Evolutionary conservation across 2,888 invertebrate species (phyloP).

Genomic region (Oscheius sp.): DNA sequence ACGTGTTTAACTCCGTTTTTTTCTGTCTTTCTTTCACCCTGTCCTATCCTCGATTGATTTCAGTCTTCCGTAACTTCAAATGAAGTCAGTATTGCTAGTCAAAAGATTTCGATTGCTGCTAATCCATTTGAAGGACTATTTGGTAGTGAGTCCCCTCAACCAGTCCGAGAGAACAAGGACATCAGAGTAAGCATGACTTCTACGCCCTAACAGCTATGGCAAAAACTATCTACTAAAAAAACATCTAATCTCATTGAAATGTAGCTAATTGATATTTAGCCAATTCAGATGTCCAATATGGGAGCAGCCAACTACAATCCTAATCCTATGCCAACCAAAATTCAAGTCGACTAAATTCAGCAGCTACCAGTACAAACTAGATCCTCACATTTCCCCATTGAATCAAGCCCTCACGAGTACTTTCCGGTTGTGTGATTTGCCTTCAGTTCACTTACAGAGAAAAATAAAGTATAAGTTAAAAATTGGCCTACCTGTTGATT

Average conservation of each 20-base stretch:
- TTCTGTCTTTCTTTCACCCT: constrained; percentile 26
- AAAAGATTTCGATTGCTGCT: constrained; percentile 38
- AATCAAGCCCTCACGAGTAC: constrained; percentile 29
- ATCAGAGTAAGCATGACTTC: constrained; percentile 28
- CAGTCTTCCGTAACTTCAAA: not conserved
- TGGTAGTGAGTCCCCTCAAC: constrained; percentile 18
- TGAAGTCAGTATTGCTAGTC: constrained; percentile 23
- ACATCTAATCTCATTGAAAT: not conserved
- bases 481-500: constrained; percentile 27
- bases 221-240: not conserved
- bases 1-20: constrained; percentile 7
- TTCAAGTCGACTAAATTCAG: constrained; percentile 36
- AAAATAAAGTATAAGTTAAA: constrained; percentile 20
- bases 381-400: not conserved
- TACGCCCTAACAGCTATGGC: constrained; percentile 11
- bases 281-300: constrained; percentile 44
- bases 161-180: constrained; percentile 8
- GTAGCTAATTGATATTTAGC: not conserved
- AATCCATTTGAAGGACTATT: constrained; percentile 40
- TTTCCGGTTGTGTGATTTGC: constrained; percentile 16
- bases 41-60: not conserved
- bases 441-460: constrained; percentile 20
- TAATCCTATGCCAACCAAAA: constrained; percentile 43
- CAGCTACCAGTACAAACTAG: constrained; percentile 1
- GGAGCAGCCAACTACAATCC: constrained; percentile 45